Conservation (phyloP, 2,113 vertebrate genomes). For the Nothobranchius furzeri region DNA sequence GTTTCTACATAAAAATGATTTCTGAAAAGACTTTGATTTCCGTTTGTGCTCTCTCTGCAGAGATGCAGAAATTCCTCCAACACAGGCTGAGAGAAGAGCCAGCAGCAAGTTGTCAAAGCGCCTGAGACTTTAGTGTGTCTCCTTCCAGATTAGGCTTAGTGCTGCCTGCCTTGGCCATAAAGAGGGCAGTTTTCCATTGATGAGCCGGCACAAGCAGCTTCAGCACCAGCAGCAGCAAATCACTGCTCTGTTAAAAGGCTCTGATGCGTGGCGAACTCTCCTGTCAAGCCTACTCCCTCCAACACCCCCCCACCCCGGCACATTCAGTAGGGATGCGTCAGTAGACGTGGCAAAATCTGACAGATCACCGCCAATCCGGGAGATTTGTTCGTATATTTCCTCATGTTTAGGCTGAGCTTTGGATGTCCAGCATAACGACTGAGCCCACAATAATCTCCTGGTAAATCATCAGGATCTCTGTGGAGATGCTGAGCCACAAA, state of each 20-base stretch:
- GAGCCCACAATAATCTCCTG: constrained; percentile 57
- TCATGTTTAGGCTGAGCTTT: constrained; percentile 31
- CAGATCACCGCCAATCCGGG: constrained; percentile 69
- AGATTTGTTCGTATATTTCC: constrained; percentile 48
- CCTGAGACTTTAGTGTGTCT: constrained; percentile 61
- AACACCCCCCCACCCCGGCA: constrained; percentile 73
- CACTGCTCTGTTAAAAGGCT: constrained; percentile 78
- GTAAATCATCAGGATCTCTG: constrained; percentile 57
- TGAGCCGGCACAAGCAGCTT: constrained; percentile 69
- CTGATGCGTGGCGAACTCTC: constrained; percentile 76
- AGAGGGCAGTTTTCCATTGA: constrained; percentile 77
- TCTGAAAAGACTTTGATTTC: constrained; percentile 72
- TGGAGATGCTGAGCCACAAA: constrained; percentile 45
- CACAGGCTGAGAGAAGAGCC: constrained; percentile 27
- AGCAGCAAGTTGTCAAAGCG: constrained; percentile 39
- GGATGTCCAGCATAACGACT: constrained; percentile 19
- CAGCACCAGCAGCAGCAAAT: constrained; percentile 75
- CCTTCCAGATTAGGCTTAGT: constrained; percentile 63
- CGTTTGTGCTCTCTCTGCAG: constrained; percentile 58
- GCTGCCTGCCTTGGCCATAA: constrained; percentile 61
- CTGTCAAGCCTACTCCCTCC: constrained; percentile 75
- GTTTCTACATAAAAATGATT: constrained; percentile 55
- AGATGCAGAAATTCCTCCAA: constrained; percentile 62
- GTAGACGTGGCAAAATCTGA: constrained; percentile 72
- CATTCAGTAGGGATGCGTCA: constrained; percentile 68